Base-by-base conservation (phyloP, 2,888 invertebrate species). In the Zonitis immaculata region DNA sequence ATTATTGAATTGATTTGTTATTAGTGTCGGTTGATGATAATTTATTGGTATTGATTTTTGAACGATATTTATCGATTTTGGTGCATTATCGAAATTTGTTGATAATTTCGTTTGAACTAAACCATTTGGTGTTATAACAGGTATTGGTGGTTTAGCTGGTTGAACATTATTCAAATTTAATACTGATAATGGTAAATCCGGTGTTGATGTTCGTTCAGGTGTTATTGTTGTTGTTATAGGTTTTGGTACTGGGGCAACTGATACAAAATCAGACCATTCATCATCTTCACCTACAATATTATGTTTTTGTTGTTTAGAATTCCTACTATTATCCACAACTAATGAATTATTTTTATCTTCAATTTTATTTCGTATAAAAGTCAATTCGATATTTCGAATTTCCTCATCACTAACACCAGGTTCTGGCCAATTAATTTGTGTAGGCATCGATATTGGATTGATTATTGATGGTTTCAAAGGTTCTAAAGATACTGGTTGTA, bases 341-440 rank as follows among this genome's bases (percentile, higher is more conserved):
- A 42, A 18, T 6, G 8, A 11, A 18, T 45, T 16, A 18, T 6
- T 44, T 51, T 14, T 26, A 6, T 44, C 25, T 14, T 52, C 52
- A 3, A n/a, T 14, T 47, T 54, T 43, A 28, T 42, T 56, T 8
- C 59, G 50, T 1, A 63, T 54, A 49, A 69, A 73, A 49, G 58
- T 66, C 54, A 69, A 62, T 51, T 76, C 74, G 43, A 77, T 69
- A 30, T 69, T 63, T 42, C 58, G 67, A 30, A 76, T 64, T 47
- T 76, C 76, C 25, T 73, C 74, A 7, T 75, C 74, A 3, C 71
- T 68, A 22, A 77, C 66, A 18, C 84, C 84, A 11, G 84, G 83
- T 66, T 82, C 81, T 3, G 83, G 83, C 84, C 84, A 84, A 66
- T 82, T 82, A 42, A 84, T 83, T 68, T 81, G 78, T 1, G 80